Evolutionary conservation across 2,797 vertebrate genomes (phyloP).

Genomic region (Clarias laeviceps): DNA sequence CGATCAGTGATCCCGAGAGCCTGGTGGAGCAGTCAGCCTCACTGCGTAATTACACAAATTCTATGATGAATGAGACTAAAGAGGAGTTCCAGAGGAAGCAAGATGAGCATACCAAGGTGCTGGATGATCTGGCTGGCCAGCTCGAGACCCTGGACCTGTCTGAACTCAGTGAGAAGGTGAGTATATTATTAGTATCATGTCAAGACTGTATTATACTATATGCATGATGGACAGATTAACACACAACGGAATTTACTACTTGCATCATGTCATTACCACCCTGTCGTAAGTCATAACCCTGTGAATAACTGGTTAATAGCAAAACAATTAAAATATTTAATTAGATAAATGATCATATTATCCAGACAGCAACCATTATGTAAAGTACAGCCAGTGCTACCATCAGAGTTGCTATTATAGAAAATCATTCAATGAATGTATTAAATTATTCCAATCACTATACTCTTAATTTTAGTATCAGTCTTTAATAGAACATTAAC

Average conservation of each 20-base stretch:
- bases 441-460: neutral
- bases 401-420: neutral
- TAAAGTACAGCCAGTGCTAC: neutral
- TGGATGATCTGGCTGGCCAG: slow-evolving; percentile 90
- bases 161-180: slow-evolving; percentile 84
- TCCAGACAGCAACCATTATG: too few species aligned
- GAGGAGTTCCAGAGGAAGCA: slow-evolving; percentile 80
- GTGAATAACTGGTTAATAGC: neutral
- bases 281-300: neutral
- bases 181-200: neutral
- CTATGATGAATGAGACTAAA: slow-evolving; percentile 78
- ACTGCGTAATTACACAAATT: slow-evolving; percentile 78
- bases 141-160: slow-evolving; percentile 89
- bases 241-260: neutral
- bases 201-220: neutral
- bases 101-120: slow-evolving; percentile 81
- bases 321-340: neutral
- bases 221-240: neutral
- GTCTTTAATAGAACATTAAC: neutral
- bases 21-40: slow-evolving; percentile 74
- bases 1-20: slow-evolving; percentile 73
- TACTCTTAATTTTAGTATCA: neutral
- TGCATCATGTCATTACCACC: neutral
- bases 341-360: neutral
- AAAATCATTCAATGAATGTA: neutral